Evolutionary conservation across 2,888 invertebrate species (phyloP), one percentile per base, ranked within the genome.

Genomic region (Sarcophaga rosellei): DNA sequence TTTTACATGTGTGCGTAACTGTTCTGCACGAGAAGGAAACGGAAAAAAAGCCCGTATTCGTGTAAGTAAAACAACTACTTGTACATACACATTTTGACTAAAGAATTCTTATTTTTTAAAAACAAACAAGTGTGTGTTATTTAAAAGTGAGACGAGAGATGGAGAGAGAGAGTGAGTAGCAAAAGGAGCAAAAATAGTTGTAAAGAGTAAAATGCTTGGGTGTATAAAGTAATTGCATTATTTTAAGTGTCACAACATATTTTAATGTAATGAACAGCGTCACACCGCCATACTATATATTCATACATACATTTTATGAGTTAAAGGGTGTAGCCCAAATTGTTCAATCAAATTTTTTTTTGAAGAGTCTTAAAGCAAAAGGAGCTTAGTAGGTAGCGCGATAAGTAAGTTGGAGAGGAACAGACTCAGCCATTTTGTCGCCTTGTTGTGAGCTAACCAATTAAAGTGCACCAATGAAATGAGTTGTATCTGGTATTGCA

Each of bases 211-310:
- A 82, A 80, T 76, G 82, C 75, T 76, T 76, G 75, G 63, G 83
- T 76, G 45, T 76, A 80, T 80, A 44, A 86, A 86, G 83, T 83
- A 86, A 86, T 86, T 86, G 82, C 79, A 80, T 86, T 86, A 80
- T 83, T 82, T 86, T 72, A 86, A 86, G 85, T 86, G 82, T 80
- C 76, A 76, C 79, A 79, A 74, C 76, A 80, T 83, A 79, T 57
- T 68, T 59, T 73, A 76, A 47, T 62, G 25, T 25, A 25, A 25
- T 25, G 25, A 25, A 25, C 25, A 25, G 4, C 4, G 25, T 25
- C 5, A 25, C 57, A 79, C 20, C 53, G n/a, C 57, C 68, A 47
- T 66, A 15, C n/a, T 23, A 57, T 62, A 69, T n/a, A 62, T 45
- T 4, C 15, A 66, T 25, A 6, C 25, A 25, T 0, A 25, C 2